These are phyloP conservation scores for Alfaro cultratus DNA, from an alignment of 2,797 vertebrate species.

Conservation along the genomic window DNA sequence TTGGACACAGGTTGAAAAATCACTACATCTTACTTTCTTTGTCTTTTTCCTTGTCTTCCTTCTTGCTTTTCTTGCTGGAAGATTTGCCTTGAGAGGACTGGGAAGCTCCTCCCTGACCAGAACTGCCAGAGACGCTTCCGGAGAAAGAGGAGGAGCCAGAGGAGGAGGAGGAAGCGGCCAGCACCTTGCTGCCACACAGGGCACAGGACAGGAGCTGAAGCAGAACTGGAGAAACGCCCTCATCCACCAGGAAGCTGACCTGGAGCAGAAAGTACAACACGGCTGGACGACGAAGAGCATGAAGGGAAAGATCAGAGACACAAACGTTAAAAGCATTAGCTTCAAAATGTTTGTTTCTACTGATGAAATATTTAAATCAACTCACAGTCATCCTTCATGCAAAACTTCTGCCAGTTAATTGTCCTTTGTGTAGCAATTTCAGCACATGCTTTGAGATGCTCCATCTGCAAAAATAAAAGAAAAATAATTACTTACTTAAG, in stretches of 20 bases:
- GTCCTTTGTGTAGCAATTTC: slow-evolving; percentile 98
- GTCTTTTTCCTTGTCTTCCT: slow-evolving; percentile 97
- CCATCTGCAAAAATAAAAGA: slow-evolving; percentile 85
- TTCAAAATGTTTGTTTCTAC: not conserved
- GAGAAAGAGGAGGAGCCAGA: slow-evolving; percentile 74
- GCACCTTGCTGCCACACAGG: slow-evolving; percentile 97
- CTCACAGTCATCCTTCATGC: slow-evolving; percentile 99
- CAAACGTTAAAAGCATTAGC: not conserved
- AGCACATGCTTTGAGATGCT: slow-evolving; percentile 96
- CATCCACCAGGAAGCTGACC: slow-evolving; percentile 98
- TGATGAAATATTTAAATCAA: slow-evolving; percentile 25
- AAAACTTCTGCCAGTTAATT: slow-evolving; percentile 99
- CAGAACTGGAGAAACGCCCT: slow-evolving; percentile 95
- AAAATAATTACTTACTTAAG: too few species aligned
- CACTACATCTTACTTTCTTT: slow-evolving; percentile 87
- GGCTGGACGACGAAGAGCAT: slow-evolving; percentile 74
- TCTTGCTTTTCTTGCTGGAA: slow-evolving; percentile 98
- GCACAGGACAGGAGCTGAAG: slow-evolving; percentile 96
- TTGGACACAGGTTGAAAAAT: not conserved
- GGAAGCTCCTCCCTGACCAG: slow-evolving; percentile 82
- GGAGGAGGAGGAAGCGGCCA: slow-evolving; percentile 82
- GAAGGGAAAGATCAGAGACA: not conserved
- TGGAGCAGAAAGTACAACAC: slow-evolving; percentile 98
- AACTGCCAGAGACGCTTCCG: slow-evolving; percentile 78
- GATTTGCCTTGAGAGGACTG: slow-evolving; percentile 93